Percentiles rank a stretch among this genome's conserved stretches.
Evolutionary conservation across 1,140 invertebrate genomes (phyloP).

Genomic region (Odontomachus brunneus): DNA sequence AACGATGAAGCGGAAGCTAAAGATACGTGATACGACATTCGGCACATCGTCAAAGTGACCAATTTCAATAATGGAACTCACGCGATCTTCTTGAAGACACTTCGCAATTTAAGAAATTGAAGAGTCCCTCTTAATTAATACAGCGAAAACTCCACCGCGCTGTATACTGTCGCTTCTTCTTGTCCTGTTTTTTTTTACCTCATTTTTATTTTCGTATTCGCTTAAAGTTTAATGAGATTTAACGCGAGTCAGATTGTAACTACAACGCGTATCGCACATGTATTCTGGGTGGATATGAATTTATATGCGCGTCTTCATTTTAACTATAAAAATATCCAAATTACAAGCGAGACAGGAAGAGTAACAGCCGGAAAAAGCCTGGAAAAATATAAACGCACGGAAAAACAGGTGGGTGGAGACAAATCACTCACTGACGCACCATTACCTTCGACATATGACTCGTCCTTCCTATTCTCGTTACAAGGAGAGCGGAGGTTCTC

Average conservation of each 20-base stretch:
- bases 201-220: neutral
- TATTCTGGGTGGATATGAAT: neutral
- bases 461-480: conserved; percentile 38
- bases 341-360: neutral
- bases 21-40: neutral
- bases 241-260: neutral
- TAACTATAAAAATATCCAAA: conserved; percentile 28
- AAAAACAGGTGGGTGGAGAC: conserved; percentile 55
- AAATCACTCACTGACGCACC: conserved; percentile 57
- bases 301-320: neutral
- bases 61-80: conserved; percentile 24
- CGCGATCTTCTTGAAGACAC: no score
- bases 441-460: conserved; percentile 70
- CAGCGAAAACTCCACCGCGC: neutral
- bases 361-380: conserved; percentile 5
- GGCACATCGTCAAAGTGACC: neutral
- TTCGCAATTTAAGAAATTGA: neutral
- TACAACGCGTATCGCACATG: neutral
- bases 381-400: conserved; percentile 8
- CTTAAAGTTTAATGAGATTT: conserved; percentile 3
- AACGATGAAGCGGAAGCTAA: neutral
- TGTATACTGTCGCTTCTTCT: neutral
- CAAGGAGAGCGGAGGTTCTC: conserved; percentile 43
- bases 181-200: neutral
- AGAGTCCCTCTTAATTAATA: neutral